Evolutionary conservation across 2,113 vertebrate species (phyloP).

Genomic region (Mobula hypostoma): DNA sequence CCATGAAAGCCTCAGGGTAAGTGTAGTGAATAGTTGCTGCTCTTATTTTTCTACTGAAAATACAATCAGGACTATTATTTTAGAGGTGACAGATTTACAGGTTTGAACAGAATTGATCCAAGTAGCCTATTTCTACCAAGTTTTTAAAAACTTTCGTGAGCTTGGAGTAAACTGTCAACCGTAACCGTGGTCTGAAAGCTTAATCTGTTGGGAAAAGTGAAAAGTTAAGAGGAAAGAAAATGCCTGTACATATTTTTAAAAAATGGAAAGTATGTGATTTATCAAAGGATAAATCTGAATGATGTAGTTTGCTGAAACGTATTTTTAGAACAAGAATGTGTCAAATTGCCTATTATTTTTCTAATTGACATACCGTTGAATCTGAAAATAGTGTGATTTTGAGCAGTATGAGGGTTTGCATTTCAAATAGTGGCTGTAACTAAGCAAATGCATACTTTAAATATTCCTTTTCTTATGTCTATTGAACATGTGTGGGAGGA

Average conservation of each 20-base stretch:
- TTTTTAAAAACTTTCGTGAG: not conserved
- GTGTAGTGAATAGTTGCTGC: not conserved
- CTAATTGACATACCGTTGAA: not conserved
- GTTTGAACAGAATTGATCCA: not conserved
- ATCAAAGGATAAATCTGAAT: not conserved
- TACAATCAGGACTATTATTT: not conserved
- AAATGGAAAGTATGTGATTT: not conserved
- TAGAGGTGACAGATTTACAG: too few relatives aligned
- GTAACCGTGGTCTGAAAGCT: not conserved
- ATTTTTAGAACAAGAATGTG: not conserved
- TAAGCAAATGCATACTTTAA: not conserved
- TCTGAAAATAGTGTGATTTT: not conserved
- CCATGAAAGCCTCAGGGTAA: not conserved
- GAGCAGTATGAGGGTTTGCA: not conserved
- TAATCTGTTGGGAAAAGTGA: not conserved
- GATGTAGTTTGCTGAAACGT: not conserved
- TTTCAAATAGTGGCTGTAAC: constrained; percentile 13
- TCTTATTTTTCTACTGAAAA: not conserved
- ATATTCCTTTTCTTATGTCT: not conserved
- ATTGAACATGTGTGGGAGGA: not conserved
- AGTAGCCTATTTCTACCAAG: not conserved
- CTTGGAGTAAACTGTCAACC: not conserved
- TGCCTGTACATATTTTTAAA: not conserved
- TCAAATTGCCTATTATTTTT: not conserved
- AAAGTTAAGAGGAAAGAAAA: not conserved